A percentile compares a stretch with the other conserved stretches of the same genome.
phyloP scores from a whole-genome alignment of 2,113 vertebrate species.

The Bos javanicus region DNA sequence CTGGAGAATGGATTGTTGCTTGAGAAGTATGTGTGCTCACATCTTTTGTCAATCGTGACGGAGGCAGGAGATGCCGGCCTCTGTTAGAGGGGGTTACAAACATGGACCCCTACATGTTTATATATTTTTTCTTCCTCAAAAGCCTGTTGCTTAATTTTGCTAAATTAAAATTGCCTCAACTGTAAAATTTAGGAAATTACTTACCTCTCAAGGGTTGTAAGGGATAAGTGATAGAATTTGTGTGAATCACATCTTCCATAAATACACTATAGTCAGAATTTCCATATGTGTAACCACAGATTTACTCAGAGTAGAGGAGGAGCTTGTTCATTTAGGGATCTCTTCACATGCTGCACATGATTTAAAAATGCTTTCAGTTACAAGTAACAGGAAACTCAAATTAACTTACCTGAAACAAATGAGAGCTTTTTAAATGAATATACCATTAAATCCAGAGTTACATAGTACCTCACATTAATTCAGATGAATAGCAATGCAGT shows the following conservation, averaged over 20 bases:
- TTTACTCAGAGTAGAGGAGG: background rate
- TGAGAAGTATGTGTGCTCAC: background rate
- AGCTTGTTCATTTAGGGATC: background rate
- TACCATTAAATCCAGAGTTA: background rate
- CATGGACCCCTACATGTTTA: background rate
- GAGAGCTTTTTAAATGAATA: background rate
- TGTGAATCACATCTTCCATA: background rate
- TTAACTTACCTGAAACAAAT: background rate
- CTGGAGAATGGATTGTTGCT: background rate
- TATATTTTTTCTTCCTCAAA: background rate
- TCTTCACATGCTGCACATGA: background rate
- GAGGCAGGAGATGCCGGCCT: background rate
- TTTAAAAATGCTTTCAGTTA: background rate
- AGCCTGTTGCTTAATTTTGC: background rate
- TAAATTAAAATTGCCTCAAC: background rate
- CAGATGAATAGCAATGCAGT: background rate
- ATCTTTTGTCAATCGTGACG: background rate
- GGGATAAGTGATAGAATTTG: background rate
- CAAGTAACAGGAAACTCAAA: background rate
- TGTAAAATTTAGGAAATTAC: background rate
- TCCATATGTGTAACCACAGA: fast-evolving
- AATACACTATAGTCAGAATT: background rate
- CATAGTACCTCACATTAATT: background rate
- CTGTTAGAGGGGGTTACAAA: background rate
- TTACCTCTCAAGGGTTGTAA: background rate